Conservation (phyloP, 1,140 invertebrate species). For the Dufourea novaeangliae region DNA sequence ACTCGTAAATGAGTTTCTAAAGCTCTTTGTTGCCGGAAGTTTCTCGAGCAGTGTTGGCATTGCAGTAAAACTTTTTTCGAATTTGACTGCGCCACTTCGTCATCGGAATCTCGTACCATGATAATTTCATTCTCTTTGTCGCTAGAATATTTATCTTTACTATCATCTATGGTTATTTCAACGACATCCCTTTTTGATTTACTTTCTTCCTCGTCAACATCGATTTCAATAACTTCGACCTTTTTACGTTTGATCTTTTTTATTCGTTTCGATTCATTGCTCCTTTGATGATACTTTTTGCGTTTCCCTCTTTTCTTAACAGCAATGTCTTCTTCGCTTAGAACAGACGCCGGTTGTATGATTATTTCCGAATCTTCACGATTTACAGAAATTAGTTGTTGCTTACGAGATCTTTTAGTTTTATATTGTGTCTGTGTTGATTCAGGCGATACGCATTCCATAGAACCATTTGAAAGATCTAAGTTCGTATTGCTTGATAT, state of each 20-base stretch:
- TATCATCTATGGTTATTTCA: slow-evolving; percentile 76
- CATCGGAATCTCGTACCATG: slow-evolving; percentile 77
- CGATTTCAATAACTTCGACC: slow-evolving; percentile 79
- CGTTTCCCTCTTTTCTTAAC: slow-evolving; percentile 68
- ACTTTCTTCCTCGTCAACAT: slow-evolving; percentile 74
- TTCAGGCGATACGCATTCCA: slow-evolving; percentile 18
- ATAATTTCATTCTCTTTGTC: slow-evolving; percentile 81
- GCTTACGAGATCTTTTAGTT: slow-evolving; percentile 78
- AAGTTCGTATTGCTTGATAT: slow-evolving; percentile 45
- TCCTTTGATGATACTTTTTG: slow-evolving; percentile 67
- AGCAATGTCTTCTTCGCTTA: slow-evolving; percentile 71
- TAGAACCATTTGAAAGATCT: slow-evolving; percentile 35
- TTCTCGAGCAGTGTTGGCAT: slow-evolving; percentile 70
- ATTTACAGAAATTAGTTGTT: slow-evolving; percentile 77
- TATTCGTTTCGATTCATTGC: slow-evolving; percentile 58
- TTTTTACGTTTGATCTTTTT: slow-evolving; percentile 65
- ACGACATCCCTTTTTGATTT: slow-evolving; percentile 61
- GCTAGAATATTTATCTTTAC: slow-evolving; percentile 78
- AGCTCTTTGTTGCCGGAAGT: slow-evolving; percentile 70
- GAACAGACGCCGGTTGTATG: slow-evolving; percentile 75
- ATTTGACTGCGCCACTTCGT: slow-evolving; percentile 23
- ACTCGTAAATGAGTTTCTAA: slow-evolving; percentile 73
- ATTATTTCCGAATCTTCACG: slow-evolving; percentile 80
- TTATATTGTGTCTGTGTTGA: slow-evolving; percentile 52
- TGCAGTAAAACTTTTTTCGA: slow-evolving; percentile 54